Evolutionary conservation across 2,888 invertebrate species (phyloP).

Genomic region (Nymphalis polychloros): DNA sequence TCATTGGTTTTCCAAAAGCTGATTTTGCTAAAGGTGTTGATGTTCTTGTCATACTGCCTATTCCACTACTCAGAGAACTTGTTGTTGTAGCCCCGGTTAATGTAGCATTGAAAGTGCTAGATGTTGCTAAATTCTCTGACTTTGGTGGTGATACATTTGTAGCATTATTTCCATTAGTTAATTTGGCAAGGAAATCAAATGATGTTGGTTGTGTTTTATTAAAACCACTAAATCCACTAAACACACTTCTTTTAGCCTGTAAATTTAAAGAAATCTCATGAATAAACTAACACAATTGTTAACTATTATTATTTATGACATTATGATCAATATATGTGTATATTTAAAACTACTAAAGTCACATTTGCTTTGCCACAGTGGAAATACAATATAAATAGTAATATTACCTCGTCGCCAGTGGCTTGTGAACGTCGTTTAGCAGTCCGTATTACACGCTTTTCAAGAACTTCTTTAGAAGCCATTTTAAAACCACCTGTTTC

Average conservation of each 20-base stretch:
- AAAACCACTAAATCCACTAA: constrained; percentile 86
- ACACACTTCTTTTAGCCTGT: constrained; percentile 82
- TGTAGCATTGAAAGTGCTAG: constrained; percentile 52
- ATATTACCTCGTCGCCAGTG: constrained; percentile 52
- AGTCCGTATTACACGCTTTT: constrained; percentile 88
- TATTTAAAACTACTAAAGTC: too few relatives aligned
- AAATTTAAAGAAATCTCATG: constrained; percentile 44
- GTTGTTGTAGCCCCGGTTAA: constrained; percentile 43
- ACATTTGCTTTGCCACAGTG: neutral
- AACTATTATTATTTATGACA: neutral
- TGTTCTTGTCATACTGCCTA: constrained; percentile 52
- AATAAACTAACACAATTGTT: neutral
- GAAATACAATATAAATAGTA: neutral
- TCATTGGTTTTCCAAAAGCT: constrained; percentile 47
- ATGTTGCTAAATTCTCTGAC: constrained; percentile 50
- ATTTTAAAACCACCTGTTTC: constrained; percentile 87
- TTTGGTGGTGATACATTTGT: constrained; percentile 56
- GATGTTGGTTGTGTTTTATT: constrained; percentile 76
- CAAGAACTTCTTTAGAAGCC: constrained; percentile 85
- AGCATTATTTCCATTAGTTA: constrained; percentile 71
- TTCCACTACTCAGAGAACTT: constrained; percentile 48
- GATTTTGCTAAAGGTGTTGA: constrained; percentile 46
- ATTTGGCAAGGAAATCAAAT: constrained; percentile 83
- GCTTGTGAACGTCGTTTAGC: constrained; percentile 84
- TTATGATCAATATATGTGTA: neutral